phyloP scores from a whole-genome alignment of 2,888 invertebrate species.

The Formica aserva region DNA sequence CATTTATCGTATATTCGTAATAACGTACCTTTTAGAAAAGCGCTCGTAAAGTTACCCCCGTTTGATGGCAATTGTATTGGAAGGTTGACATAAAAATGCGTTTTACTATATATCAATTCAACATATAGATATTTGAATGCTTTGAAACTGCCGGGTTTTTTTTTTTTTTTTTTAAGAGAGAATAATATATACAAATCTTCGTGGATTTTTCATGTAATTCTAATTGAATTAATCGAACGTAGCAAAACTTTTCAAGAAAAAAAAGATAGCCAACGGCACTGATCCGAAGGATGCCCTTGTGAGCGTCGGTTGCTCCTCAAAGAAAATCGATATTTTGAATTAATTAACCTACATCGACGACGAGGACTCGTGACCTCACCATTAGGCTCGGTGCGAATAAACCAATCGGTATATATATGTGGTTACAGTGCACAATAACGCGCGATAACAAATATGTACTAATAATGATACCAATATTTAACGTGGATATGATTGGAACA shows the following conservation, averaged over 20 bases:
- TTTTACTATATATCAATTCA: background rate
- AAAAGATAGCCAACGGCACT: constrained; percentile 22
- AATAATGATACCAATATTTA: constrained; percentile 6
- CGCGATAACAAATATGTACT: background rate
- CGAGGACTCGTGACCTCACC: constrained; percentile 64
- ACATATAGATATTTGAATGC: background rate
- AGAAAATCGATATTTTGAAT: constrained; percentile 71
- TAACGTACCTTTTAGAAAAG: background rate
- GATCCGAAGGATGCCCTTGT: constrained; percentile 61
- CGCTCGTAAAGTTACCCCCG: background rate
- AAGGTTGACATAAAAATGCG: constrained; percentile 21
- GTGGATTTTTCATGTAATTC: background rate
- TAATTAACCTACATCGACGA: constrained; percentile 72
- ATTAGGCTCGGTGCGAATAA: constrained; percentile 52
- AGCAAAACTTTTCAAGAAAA: constrained; percentile 5
- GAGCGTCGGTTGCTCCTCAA: constrained; percentile 48
- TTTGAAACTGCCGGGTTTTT: background rate
- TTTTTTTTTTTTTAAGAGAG: background rate
- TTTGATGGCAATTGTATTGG: background rate
- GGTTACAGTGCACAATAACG: background rate
- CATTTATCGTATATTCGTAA: constrained; percentile 13
- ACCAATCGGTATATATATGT: constrained; percentile 46
- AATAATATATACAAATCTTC: background rate
- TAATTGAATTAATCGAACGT: background rate
- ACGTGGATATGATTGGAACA: background rate